Percentiles rank a stretch among this genome's conserved stretches.
Conservation (phyloP, 2,797 vertebrate species). For the Sciurus vulgaris region DNA sequence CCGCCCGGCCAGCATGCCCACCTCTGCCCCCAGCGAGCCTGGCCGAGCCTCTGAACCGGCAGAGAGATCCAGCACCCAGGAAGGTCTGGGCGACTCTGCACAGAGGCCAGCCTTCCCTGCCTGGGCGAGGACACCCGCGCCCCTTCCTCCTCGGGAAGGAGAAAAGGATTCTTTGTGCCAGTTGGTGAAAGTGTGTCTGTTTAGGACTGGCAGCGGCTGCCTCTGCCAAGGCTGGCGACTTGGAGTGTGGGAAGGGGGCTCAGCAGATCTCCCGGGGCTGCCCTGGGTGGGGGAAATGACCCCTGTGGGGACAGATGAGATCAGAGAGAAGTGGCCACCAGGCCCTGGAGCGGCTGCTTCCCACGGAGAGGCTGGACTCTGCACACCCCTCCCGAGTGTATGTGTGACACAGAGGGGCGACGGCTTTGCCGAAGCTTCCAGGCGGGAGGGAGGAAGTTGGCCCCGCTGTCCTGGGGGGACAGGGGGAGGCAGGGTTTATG, state of each 20-base stretch:
- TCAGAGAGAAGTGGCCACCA: not conserved
- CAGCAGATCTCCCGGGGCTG: slow-evolving; percentile 26
- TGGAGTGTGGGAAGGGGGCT: slow-evolving; percentile 35
- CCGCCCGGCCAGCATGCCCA: not conserved
- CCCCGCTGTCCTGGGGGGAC: not conserved
- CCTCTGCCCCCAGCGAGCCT: not conserved
- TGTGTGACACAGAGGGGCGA: not conserved
- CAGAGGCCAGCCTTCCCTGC: not conserved
- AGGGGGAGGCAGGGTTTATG: not conserved
- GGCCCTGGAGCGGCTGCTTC: not conserved
- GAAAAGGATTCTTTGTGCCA: slow-evolving; percentile 67
- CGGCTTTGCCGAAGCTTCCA: no score
- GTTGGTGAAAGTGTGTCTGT: slow-evolving; percentile 56
- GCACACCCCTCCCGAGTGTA: no score
- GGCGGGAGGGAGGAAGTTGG: no score
- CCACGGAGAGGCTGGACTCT: not conserved
- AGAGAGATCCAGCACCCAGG: not conserved
- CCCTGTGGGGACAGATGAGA: not conserved
- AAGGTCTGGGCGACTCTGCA: not conserved
- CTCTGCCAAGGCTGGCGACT: slow-evolving; percentile 13
- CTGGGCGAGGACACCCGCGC: not conserved
- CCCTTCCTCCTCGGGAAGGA: not conserved
- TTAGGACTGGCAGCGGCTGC: slow-evolving; percentile 39
- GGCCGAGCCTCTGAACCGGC: not conserved
- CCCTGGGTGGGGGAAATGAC: slow-evolving; percentile 6